A percentile compares a stretch with the other conserved stretches of the same genome.
phyloP scores from a whole-genome alignment of 1,140 invertebrate genomes.

The Steinernema feltiae region DNA sequence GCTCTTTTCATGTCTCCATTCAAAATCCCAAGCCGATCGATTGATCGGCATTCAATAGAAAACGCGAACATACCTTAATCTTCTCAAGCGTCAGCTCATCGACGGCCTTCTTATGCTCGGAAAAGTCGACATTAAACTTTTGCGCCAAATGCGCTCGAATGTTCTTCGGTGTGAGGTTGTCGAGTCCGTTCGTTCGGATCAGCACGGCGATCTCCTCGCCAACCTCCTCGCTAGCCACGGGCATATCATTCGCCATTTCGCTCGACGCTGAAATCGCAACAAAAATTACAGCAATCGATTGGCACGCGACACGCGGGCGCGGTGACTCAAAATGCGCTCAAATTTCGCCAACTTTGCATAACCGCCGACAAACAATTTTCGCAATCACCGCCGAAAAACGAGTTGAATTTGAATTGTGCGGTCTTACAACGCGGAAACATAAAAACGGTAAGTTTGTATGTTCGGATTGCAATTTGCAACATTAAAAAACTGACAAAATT shows the following conservation, averaged over 20 bases:
- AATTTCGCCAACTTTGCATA: neutral
- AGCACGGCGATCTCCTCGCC: neutral
- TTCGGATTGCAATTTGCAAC: neutral
- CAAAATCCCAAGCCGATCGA: no score
- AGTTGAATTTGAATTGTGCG: neutral
- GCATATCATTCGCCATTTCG: neutral
- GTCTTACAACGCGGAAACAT: neutral
- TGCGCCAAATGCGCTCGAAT: neutral
- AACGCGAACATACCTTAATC: neutral
- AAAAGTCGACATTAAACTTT: neutral
- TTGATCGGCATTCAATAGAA: neutral
- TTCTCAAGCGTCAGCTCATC: neutral
- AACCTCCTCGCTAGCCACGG: neutral
- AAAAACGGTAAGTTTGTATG: no score
- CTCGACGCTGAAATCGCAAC: neutral
- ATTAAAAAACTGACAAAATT: no score
- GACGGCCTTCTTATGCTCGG: neutral
- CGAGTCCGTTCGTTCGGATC: neutral
- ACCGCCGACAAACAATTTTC: neutral
- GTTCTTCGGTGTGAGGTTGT: neutral
- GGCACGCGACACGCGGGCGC: neutral
- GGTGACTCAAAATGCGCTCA: neutral
- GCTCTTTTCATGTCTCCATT: no score
- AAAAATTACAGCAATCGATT: neutral
- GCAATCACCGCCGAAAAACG: neutral